Evolutionary conservation across 2,888 invertebrate genomes (phyloP).

Genomic region (Patella pellucida): DNA sequence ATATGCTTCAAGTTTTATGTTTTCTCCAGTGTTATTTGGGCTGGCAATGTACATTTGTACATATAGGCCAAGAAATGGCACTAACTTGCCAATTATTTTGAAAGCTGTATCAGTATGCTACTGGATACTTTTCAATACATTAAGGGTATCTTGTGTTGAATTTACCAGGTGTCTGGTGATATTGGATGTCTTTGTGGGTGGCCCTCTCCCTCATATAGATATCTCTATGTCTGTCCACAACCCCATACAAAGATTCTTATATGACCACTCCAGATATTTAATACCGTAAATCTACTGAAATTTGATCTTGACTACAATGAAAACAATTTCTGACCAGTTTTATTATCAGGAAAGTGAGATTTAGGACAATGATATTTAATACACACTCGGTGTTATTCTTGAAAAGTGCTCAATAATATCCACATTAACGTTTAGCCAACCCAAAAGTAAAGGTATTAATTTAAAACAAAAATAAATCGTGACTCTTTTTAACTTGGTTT

Average conservation of each 20-base stretch:
- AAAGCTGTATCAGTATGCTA: constrained; percentile 10
- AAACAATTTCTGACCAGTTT: constrained; percentile 36
- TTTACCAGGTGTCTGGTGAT: not conserved
- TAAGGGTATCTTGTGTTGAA: not conserved
- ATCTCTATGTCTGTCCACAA: constrained; percentile 9
- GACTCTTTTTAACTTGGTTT: too few relatives aligned
- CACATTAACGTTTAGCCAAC: too few relatives aligned
- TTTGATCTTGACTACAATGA: not conserved
- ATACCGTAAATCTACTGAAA: not conserved
- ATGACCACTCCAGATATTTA: constrained; percentile 1
- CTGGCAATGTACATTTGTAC: too few relatives aligned
- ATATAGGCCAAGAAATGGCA: not conserved
- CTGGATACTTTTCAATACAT: constrained; percentile 8
- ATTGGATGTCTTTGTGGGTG: not conserved
- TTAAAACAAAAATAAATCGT: too few relatives aligned
- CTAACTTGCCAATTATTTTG: constrained; percentile 4
- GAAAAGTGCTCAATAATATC: too few relatives aligned
- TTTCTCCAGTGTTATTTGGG: too few relatives aligned
- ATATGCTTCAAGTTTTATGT: too few relatives aligned
- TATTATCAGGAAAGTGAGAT: too few relatives aligned
- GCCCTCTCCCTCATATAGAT: not conserved
- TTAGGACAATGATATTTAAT: too few relatives aligned
- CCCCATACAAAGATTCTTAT: not conserved
- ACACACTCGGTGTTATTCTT: too few relatives aligned
- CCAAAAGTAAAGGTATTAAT: too few relatives aligned